Evolutionary conservation across 2,797 vertebrate species (phyloP), one percentile per base, ranked within the genome.

Genomic region (Vespertilio murinus): DNA sequence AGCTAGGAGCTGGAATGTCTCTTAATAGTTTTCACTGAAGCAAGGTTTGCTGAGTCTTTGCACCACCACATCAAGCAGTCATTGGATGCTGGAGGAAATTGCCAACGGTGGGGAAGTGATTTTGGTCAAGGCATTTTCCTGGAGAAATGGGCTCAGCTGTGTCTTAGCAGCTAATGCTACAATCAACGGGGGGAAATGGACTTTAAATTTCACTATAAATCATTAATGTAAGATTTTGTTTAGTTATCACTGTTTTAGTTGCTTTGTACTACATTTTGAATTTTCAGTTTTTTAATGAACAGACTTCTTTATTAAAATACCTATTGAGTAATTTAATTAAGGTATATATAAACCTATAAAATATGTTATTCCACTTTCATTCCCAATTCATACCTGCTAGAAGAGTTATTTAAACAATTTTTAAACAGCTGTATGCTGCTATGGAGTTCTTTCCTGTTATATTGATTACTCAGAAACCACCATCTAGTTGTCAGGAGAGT

Each of bases 281-380:
- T 80, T 88, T 96, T 94, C 25, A 67, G 2, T 77, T 59, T 18
- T 81, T 88, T 47, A 77, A 70, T 87, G 45, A 38, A 30, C 70
- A 77, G n/a, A 75, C 45, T 0, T 23, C 45, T 89, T 77, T n/a
- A 69, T 42, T 84, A 56, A 85, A 84, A 89, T 89, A 30, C 8
- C 8, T 73, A 86, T 30, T 49, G 35, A 59, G 89, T 94, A 77
- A 73, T 81, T 69, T 49, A 77, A 40, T 80, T 84, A 84, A 95
- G 5, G 1, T 59, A 35, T 28, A n/a, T 52, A n/a, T 93, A 92
- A 35, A 1, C 74, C 14, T 18, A 80, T 90, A 30, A 40, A 61
- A 71, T 84, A 23, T 78, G 40, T 49, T 95, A 71, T 64, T 88
- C 25, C 23, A 93, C 3, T 81, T 90, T 23, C 25, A 61, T 86